Evolutionary conservation across 2,797 vertebrate genomes (phyloP).

Genomic region (Malacoraja senta): DNA sequence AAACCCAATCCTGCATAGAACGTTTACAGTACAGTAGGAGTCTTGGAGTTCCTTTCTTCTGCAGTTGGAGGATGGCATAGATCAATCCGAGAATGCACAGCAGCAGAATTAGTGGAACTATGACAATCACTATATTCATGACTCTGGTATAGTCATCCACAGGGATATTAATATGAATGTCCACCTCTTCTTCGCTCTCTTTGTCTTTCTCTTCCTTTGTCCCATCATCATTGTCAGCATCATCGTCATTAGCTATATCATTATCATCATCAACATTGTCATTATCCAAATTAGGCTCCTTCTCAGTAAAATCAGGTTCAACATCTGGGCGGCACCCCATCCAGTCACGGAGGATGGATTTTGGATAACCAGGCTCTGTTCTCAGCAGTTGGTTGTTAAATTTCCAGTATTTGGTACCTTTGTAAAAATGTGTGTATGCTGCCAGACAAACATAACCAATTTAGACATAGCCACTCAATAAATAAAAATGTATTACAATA

Average conservation of each 20-base stretch:
- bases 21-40: constrained; percentile 91
- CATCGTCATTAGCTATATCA: constrained; percentile 44
- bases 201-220: constrained; percentile 33
- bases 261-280: constrained; percentile 42
- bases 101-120: constrained; percentile 78
- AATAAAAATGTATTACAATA: not conserved
- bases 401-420: constrained; percentile 87
- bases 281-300: not conserved
- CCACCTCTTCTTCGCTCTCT: constrained; percentile 63
- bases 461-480: not conserved
- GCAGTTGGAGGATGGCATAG: constrained; percentile 80
- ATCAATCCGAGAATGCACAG: constrained; percentile 77
- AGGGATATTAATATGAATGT: constrained; percentile 71
- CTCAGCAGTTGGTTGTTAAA: constrained; percentile 77
- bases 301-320: constrained; percentile 53
- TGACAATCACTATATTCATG: constrained; percentile 79
- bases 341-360: constrained; percentile 88
- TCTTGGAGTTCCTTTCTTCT: constrained; percentile 81
- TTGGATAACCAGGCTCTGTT: constrained; percentile 80
- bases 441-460: constrained; percentile 39
- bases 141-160: constrained; percentile 68
- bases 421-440: constrained; percentile 93
- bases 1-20: constrained; percentile 95
- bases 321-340: constrained; percentile 77
- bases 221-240: constrained; percentile 50